These are phyloP conservation scores for Mythimna lalbum DNA, from an alignment of 2,888 invertebrate genomes.

Conservation along the genomic window DNA sequence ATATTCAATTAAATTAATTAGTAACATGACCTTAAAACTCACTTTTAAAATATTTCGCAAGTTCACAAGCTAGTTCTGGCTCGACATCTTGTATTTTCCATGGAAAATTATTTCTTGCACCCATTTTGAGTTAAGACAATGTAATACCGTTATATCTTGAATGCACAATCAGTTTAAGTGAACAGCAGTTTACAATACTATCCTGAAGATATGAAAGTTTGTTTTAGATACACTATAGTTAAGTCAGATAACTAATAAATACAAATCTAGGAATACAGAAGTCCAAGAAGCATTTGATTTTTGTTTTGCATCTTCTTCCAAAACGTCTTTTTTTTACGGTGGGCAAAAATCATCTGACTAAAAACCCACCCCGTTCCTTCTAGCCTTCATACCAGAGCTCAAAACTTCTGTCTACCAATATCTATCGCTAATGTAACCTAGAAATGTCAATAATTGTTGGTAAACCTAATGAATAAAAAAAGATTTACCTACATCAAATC, in stretches of 20 bases:
- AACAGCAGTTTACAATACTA: neutral
- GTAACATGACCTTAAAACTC: constrained; percentile 7
- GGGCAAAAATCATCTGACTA: no score
- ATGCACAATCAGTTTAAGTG: neutral
- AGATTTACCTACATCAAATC: no score
- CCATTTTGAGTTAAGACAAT: constrained; percentile 5
- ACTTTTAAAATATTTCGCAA: constrained; percentile 47
- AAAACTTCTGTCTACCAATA: neutral
- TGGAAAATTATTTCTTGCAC: constrained; percentile 25
- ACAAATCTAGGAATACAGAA: neutral
- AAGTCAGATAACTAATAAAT: neutral
- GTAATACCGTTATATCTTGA: neutral
- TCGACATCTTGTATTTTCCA: constrained; percentile 36
- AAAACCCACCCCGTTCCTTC: no score
- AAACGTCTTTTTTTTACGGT: no score
- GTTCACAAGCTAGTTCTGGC: constrained; percentile 22
- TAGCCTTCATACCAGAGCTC: no score
- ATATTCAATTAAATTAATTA: constrained; percentile 1
- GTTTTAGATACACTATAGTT: neutral
- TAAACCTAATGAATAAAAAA: no score
- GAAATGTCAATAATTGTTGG: no score
- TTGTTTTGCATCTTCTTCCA: neutral
- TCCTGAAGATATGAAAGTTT: constrained; percentile 6
- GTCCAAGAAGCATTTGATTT: neutral
- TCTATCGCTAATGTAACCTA: no score